These are phyloP conservation scores for Mesorhabditis spiculigera DNA, from an alignment of 2,888 invertebrate genomes.

Conservation along the genomic window DNA sequence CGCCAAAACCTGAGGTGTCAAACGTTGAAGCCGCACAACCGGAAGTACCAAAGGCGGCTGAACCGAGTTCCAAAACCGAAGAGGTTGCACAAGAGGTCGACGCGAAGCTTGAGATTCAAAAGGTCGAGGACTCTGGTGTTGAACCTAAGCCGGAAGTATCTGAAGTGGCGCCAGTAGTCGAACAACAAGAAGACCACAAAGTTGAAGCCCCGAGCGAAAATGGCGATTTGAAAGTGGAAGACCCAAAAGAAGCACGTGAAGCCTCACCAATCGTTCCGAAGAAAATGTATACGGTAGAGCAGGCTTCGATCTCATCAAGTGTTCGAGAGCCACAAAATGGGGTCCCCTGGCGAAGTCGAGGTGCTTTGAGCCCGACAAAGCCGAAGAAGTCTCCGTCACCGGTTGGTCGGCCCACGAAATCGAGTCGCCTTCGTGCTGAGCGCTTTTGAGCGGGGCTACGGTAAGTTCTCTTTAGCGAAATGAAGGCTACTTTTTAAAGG, in stretches of 20 bases:
- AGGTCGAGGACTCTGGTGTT: background rate
- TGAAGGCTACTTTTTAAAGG: too few species aligned
- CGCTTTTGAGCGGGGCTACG: background rate
- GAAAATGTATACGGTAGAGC: background rate
- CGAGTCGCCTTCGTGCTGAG: background rate
- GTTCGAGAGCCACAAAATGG: background rate
- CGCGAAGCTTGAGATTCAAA: background rate
- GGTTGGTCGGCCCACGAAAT: background rate
- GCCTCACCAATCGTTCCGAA: background rate
- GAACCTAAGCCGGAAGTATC: background rate
- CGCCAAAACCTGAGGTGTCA: background rate
- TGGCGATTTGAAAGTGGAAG: background rate
- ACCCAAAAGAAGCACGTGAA: background rate
- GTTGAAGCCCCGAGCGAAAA: background rate
- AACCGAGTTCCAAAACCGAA: background rate
- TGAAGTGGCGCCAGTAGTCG: background rate
- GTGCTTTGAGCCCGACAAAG: too few species aligned
- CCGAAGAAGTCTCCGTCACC: background rate
- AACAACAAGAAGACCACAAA: background rate
- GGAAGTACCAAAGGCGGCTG: background rate
- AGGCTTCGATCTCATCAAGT: slow-evolving; percentile 1
- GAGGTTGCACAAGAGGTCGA: background rate
- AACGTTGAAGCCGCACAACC: background rate
- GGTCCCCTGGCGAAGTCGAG: too few species aligned
- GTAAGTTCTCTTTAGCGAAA: too few species aligned